These are phyloP conservation scores for Anabacerthia variegaticeps DNA, from an alignment of 2,797 vertebrate species.

Conservation along the genomic window DNA sequence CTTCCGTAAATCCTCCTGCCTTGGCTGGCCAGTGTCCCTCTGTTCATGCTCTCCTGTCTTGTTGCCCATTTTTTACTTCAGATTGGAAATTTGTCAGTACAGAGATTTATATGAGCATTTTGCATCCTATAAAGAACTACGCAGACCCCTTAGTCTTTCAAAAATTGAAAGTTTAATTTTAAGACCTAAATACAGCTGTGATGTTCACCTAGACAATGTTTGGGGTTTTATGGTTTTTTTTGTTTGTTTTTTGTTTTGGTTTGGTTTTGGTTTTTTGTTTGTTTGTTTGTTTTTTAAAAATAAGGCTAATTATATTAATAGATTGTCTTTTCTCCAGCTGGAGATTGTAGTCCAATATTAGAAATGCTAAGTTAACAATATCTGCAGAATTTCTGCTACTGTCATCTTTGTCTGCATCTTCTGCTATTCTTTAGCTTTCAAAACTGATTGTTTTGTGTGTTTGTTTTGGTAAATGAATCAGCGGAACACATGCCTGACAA, in stretches of 20 bases:
- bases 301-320: neutral
- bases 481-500: neutral
- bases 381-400: neutral
- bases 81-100: neutral
- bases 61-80: neutral
- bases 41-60: neutral
- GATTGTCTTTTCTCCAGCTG: neutral
- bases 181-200: neutral
- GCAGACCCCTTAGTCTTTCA: neutral
- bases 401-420: neutral
- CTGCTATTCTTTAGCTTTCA: neutral
- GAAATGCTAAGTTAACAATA: neutral
- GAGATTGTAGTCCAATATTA: neutral
- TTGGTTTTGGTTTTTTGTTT: neutral
- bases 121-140: neutral
- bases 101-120: neutral
- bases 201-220: neutral
- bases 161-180: neutral
- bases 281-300: no score
- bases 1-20: neutral
- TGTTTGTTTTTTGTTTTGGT: neutral
- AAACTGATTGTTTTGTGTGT: neutral
- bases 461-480: neutral
- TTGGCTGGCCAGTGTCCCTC: neutral
- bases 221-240: neutral